These are phyloP conservation scores for Apis dorsata DNA, from an alignment of 1,140 invertebrate species.

Conservation along the genomic window DNA sequence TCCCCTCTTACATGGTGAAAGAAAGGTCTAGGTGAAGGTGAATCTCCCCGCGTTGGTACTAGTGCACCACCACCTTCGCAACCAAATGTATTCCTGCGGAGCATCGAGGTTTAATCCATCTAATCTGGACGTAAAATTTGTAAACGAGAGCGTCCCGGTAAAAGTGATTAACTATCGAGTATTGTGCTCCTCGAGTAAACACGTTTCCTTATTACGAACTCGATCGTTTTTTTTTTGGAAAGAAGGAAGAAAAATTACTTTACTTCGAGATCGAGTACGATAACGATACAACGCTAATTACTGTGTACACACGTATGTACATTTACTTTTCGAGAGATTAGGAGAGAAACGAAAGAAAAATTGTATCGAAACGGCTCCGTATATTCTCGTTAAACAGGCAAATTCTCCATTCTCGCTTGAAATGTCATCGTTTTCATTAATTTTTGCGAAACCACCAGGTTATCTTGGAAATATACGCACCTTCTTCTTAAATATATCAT, in stretches of 20 bases:
- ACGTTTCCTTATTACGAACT: constrained; percentile 29
- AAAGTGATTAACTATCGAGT: constrained; percentile 36
- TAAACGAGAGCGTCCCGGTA: constrained; percentile 43
- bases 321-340: not conserved
- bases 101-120: constrained; percentile 20
- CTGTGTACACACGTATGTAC: not conserved
- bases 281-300: constrained; percentile 2
- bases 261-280: not conserved
- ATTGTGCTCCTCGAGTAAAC: not conserved
- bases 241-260: not conserved
- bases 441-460: too few relatives aligned
- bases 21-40: constrained; percentile 81
- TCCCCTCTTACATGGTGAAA: constrained; percentile 77
- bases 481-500: not conserved
- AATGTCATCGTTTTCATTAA: too few relatives aligned
- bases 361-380: not conserved
- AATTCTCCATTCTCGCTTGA: too few relatives aligned
- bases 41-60: constrained; percentile 61
- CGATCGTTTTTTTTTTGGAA: not conserved
- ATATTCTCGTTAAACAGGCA: too few relatives aligned
- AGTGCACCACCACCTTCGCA: constrained; percentile 35
- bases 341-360: not conserved
- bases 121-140: constrained; percentile 9
- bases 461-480: not conserved
- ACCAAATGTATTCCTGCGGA: not conserved